Evolutionary conservation across 2,113 vertebrate genomes (phyloP).

Genomic region (Xenus cinereus): DNA sequence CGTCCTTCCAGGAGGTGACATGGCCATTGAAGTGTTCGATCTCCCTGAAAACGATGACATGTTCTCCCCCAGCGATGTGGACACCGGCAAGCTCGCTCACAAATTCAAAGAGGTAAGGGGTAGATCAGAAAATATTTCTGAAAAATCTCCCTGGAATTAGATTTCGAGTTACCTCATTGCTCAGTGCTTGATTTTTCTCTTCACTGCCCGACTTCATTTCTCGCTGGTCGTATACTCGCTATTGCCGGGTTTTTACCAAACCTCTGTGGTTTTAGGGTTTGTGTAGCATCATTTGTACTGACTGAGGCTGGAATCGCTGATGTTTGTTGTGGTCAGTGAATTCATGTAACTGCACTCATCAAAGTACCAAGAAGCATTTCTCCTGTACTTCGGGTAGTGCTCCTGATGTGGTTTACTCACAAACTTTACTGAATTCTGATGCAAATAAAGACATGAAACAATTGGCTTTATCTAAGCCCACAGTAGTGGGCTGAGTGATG

Average conservation of each 20-base stretch:
- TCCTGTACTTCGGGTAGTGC: neutral
- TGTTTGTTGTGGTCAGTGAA: neutral
- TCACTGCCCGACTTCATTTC: neutral
- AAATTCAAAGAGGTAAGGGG: conserved; percentile 94
- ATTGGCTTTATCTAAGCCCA: neutral
- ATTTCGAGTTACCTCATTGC: neutral
- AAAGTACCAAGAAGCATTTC: neutral
- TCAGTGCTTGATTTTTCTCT: neutral
- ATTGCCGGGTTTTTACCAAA: neutral
- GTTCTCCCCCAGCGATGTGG: conserved; percentile 91
- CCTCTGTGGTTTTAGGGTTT: neutral
- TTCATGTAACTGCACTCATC: neutral
- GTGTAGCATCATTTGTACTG: neutral
- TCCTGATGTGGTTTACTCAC: neutral
- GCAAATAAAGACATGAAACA: neutral
- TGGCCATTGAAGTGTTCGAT: conserved; percentile 96
- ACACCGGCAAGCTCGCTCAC: conserved; percentile 93
- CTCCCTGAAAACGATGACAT: conserved; percentile 92
- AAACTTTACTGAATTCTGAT: neutral
- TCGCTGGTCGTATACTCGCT: neutral
- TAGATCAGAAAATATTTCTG: neutral
- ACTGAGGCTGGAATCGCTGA: neutral
- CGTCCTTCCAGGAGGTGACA: conserved; percentile 78
- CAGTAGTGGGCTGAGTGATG: neutral
- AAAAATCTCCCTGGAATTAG: neutral